Percentiles rank a stretch among this genome's conserved stretches.
phyloP scores from a whole-genome alignment of 1,140 invertebrate species.

The Pseudomyrmex sp. region DNA sequence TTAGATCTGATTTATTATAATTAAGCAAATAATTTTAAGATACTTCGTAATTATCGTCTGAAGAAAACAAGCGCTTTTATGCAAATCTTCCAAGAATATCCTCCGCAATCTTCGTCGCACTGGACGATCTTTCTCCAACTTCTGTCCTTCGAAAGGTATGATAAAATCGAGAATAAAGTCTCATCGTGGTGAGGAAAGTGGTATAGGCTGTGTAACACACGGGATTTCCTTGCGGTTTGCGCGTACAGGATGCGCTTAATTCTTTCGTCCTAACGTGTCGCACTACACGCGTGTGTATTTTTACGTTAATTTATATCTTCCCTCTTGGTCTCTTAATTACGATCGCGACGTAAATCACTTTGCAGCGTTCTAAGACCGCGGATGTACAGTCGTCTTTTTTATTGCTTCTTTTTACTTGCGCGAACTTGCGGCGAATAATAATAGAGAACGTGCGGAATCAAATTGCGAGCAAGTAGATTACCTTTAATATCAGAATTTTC shows the following conservation, averaged over 20 bases:
- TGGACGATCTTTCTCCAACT: not conserved
- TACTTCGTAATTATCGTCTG: too few relatives aligned
- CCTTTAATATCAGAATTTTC: constrained; percentile 28
- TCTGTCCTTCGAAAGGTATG: constrained; percentile 10
- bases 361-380: not conserved
- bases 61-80: not conserved
- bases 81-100: constrained; percentile 5
- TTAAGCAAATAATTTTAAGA: not conserved
- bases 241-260: constrained; percentile 32
- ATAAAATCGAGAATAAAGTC: constrained; percentile 39
- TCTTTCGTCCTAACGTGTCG: constrained; percentile 35
- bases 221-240: constrained; percentile 55
- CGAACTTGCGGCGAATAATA: constrained; percentile 3
- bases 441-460: constrained; percentile 17
- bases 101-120: not conserved
- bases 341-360: constrained; percentile 5
- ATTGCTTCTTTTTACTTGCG: constrained; percentile 16
- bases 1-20: constrained; percentile 11
- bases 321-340: not conserved
- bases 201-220: constrained; percentile 24
- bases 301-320: constrained; percentile 6
- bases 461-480: constrained; percentile 20
- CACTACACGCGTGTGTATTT: not conserved
- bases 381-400: constrained; percentile 3
- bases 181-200: constrained; percentile 43